Evolutionary conservation across 1,140 invertebrate species (phyloP).

Genomic region (Venturia canescens): DNA sequence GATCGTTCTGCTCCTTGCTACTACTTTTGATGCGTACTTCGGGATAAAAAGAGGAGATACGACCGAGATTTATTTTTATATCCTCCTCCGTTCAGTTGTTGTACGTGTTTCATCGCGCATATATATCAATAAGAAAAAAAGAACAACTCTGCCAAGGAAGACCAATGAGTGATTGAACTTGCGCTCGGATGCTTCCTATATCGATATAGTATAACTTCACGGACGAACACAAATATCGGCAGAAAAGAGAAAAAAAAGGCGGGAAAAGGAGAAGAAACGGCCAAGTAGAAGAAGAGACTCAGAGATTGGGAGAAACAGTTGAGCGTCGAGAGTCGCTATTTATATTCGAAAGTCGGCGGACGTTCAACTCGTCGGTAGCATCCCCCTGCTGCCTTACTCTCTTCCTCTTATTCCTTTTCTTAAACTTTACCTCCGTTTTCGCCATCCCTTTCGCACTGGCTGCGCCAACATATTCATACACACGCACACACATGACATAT

Average conservation of each 20-base stretch:
- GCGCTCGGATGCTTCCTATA: not conserved
- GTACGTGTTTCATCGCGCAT: conserved; percentile 16
- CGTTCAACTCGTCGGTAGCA: conserved; percentile 54
- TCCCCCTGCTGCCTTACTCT: conserved; percentile 54
- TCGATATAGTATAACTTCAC: not conserved
- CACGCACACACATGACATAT: not conserved
- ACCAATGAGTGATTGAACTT: conserved; percentile 26
- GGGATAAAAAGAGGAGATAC: no score
- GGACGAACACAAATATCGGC: conserved; percentile 7
- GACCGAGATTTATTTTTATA: no score
- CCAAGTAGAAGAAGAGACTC: conserved; percentile 43
- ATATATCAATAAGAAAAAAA: conserved; percentile 18
- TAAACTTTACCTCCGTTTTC: conserved; percentile 35
- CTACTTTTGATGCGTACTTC: no score
- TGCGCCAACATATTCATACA: not conserved
- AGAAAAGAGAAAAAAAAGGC: conserved; percentile 19
- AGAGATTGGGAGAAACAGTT: conserved; percentile 42
- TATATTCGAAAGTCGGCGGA: conserved; percentile 51
- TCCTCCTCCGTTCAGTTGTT: not conserved
- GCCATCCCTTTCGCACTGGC: conserved; percentile 42
- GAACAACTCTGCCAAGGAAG: not conserved
- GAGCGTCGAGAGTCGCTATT: conserved; percentile 51
- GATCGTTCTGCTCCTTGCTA: no score
- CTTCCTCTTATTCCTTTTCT: conserved; percentile 58
- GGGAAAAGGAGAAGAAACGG: conserved; percentile 41